These are phyloP conservation scores for Antechinus flavipes DNA, from an alignment of 2,113 vertebrate species.

Conservation along the genomic window DNA sequence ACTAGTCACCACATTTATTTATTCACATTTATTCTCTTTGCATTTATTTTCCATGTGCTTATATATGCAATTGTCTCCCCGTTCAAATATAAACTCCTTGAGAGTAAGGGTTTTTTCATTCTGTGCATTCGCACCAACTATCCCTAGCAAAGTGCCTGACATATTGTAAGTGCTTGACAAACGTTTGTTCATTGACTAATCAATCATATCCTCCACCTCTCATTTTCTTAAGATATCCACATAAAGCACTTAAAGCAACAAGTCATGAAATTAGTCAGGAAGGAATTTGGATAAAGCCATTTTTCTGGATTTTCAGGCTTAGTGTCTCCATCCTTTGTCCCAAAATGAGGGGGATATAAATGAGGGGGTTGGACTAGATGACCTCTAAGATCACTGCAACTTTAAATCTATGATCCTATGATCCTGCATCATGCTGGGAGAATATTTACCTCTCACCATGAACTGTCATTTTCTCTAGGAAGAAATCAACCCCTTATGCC, in stretches of 20 bases:
- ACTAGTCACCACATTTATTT: neutral
- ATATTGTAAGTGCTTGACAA: neutral
- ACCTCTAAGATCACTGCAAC: neutral
- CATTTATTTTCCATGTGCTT: neutral
- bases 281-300: neutral
- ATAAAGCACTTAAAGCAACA: neutral
- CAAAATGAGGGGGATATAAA: neutral
- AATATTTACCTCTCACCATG: slow-evolving; percentile 5
- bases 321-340: neutral
- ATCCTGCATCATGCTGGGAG: neutral
- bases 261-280: neutral
- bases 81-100: neutral
- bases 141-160: neutral
- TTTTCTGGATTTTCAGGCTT: neutral
- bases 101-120: neutral
- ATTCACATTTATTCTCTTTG: neutral
- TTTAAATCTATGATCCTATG: neutral
- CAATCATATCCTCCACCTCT: neutral
- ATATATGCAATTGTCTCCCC: neutral
- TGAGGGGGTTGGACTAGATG: neutral
- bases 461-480: neutral
- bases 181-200: neutral
- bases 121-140: neutral
- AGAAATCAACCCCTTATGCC: neutral
- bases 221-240: neutral